phyloP scores from a whole-genome alignment of 2,113 vertebrate genomes.

The Cynoglossus semilaevis region DNA sequence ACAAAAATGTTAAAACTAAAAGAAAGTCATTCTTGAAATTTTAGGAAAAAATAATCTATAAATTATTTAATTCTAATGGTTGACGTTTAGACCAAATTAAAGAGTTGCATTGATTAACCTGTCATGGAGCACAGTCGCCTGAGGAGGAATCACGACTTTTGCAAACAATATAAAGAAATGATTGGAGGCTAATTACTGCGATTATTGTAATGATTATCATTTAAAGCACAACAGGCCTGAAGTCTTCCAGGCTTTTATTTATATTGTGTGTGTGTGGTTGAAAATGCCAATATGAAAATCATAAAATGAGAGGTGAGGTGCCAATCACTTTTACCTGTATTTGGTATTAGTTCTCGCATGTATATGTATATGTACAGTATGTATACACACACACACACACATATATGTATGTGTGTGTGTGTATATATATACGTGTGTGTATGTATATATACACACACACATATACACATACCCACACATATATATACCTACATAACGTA shows the following conservation, averaged over 20 bases:
- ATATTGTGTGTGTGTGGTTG: conserved; percentile 35
- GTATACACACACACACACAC: too few species aligned
- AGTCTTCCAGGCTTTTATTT: conserved; percentile 8
- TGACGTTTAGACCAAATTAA: too few species aligned
- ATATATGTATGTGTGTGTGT: too few species aligned
- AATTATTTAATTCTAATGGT: too few species aligned
- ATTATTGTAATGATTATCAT: conserved; percentile 72
- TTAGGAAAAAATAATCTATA: too few species aligned
- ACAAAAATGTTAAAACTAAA: too few species aligned
- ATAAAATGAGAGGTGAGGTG: conserved; percentile 76
- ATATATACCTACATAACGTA: too few species aligned
- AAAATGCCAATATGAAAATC: conserved; percentile 72
- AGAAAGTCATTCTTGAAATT: too few species aligned
- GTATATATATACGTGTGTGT: too few species aligned
- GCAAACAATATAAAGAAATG: conserved; percentile 57
- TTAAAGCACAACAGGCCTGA: conserved; percentile 25
- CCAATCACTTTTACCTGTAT: conserved; percentile 70
- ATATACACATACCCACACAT: too few species aligned
- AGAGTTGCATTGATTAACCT: background rate
- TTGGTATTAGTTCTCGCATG: background rate
- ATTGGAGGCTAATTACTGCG: conserved; percentile 64
- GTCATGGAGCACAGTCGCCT: conserved; percentile 39
- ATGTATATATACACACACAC: too few species aligned
- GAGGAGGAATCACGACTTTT: conserved; percentile 60
- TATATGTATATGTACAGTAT: too few species aligned